These are phyloP conservation scores for Chelidonichthys spinosus DNA, from an alignment of 2,797 vertebrate species.

Conservation along the genomic window DNA sequence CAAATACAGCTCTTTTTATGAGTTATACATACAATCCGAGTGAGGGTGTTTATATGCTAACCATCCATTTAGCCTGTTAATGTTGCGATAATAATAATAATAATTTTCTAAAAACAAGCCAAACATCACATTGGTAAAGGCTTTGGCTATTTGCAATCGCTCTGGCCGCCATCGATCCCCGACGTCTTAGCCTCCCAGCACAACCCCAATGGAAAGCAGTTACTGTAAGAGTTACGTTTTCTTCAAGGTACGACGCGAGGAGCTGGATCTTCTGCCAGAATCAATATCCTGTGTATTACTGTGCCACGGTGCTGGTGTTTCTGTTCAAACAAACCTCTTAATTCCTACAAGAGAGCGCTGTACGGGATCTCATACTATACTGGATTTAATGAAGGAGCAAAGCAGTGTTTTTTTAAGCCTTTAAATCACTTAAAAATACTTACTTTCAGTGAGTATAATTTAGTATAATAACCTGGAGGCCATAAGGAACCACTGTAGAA, in stretches of 20 bases:
- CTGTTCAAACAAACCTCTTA: constrained; percentile 30
- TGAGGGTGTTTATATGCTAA: no score
- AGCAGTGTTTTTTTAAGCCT: constrained; percentile 23
- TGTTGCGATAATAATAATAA: no score
- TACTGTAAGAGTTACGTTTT: constrained; percentile 4
- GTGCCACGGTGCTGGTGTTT: constrained; percentile 17
- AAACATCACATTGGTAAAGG: no score
- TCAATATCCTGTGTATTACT: constrained; percentile 13
- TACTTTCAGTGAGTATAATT: constrained; percentile 45
- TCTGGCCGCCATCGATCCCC: no score
- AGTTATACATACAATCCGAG: no score
- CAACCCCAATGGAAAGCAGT: constrained; percentile 3
- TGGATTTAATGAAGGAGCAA: constrained; percentile 22
- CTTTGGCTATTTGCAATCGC: no score
- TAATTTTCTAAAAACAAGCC: no score
- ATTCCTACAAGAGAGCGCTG: not conserved
- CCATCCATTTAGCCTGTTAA: no score
- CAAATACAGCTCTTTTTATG: no score
- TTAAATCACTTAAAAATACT: constrained; percentile 28
- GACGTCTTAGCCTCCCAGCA: no score
- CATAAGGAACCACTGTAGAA: constrained; percentile 30
- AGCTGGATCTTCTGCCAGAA: constrained; percentile 10
- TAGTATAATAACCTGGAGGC: constrained; percentile 49
- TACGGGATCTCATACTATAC: not conserved
- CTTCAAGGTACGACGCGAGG: not conserved